phyloP scores from a whole-genome alignment of 53 echinoderm and acorn worm species.

The Holothuria scabra region DNA sequence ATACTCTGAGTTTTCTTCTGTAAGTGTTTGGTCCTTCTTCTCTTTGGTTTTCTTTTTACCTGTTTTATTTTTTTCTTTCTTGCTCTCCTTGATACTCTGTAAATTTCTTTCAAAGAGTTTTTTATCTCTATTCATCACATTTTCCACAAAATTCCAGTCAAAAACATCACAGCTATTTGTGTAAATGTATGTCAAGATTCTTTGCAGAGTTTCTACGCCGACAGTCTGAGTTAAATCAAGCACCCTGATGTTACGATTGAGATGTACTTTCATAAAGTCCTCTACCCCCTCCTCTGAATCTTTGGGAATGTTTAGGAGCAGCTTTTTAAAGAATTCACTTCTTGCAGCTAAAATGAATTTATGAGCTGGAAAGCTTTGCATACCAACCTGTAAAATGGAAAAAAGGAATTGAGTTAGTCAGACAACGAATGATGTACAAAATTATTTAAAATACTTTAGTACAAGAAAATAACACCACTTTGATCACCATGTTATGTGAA shows the following conservation, averaged over 20 bases:
- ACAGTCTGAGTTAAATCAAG: constrained; percentile 67
- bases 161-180: constrained; percentile 84
- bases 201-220: constrained; percentile 55
- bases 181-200: constrained; percentile 84
- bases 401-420: too few species aligned
- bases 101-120: constrained; percentile 23
- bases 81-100: constrained; percentile 39
- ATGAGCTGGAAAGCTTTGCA: constrained; percentile 73
- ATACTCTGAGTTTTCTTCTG: constrained; percentile 4
- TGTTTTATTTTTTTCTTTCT: constrained; percentile 35
- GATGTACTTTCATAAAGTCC: neutral
- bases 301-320: constrained; percentile 51
- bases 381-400: constrained; percentile 36
- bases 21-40: constrained; percentile 50
- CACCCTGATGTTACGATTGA: constrained; percentile 35
- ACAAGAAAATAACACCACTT: too few species aligned
- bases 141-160: constrained; percentile 35
- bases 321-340: constrained; percentile 82
- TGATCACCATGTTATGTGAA: too few species aligned
- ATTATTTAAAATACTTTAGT: too few species aligned
- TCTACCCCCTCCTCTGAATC: constrained; percentile 28
- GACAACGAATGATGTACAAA: too few species aligned
- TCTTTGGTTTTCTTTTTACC: constrained; percentile 64
- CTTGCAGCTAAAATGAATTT: constrained; percentile 79
- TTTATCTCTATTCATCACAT: constrained; percentile 25